Base-by-base conservation (phyloP, 2,113 vertebrate genomes). In the Grus americana region DNA sequence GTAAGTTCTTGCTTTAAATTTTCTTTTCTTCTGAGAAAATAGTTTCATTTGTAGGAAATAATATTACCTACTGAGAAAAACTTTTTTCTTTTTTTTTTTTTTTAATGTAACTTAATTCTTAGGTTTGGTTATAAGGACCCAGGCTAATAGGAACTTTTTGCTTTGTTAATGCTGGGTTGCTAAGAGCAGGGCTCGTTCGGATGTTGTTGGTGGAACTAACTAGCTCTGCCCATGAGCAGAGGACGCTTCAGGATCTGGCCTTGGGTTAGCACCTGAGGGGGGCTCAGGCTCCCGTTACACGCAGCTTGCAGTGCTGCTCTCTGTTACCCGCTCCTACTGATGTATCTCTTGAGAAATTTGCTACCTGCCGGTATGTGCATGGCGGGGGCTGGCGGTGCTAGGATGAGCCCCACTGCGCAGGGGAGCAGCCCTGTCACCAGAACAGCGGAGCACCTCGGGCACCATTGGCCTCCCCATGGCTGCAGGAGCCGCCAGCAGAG, bases 231-330 rank as follows among this genome's bases (percentile, higher is more conserved):
- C 15, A 23, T 15, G 32, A 57, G 15, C 21, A 36, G 4, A 79
- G 9, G 17, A 58, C 3, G 5, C 2, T 46, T 50, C 50, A 42
- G 46, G 20, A 42, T 49, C 15, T 46, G 46, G 4, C 32, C 50
- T 62, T 40, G 22, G 4, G 3, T 7, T 57, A 75, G 8, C 32
- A 62, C 6, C 12, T 27, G 29, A 29, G 7, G 11, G 2, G 10
- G 12, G 2, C 21, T 50, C 0, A 0, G 17, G 6, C 6, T 75
- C 17, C 36, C 8, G 4, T 0, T 40, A 8, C 11, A 13, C 2
- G 0, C 12, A 52, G 26, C 32, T 26, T 65, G 24, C 9, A 29
- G 10, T 13, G 23, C 18, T 62, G 65, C 19, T 40, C 19, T 74
- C 7, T 19, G 10, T 72, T 67, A 58, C 10, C 30, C 55, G 65